Evolutionary conservation across 2,797 vertebrate genomes (phyloP), one percentile per base, ranked within the genome.

Genomic region (Gephyroberyx darwinii): DNA sequence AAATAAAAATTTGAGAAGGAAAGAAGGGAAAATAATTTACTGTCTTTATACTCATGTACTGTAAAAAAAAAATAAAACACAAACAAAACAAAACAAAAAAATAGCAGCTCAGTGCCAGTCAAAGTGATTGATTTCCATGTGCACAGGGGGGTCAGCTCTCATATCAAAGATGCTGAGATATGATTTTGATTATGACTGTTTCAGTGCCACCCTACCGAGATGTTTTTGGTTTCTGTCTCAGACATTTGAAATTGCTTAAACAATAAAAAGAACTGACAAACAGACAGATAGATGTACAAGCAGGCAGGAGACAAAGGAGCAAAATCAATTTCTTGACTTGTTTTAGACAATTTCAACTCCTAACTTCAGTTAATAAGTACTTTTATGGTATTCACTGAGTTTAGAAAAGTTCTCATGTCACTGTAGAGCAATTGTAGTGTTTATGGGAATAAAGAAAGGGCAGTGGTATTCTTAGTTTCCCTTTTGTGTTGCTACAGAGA

Each of bases 171-270:
- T 61, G 80, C 84, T 85, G 89, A 88, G 91, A 94, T 91, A 91
- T 91, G 91, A 90, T 93, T 94, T 90, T 92, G 90, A 91, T 93
- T 91, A 88, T 92, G 88, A 90, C 88, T 89, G 87, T 84, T 90
- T 87, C 87, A 82, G 78, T 80, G 88, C 83, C 89, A 85, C 91
- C 93, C 92, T 81, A 91, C 91, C 80, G 85, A 88, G 86, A 90
- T 93, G 87, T 90, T 91, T 92, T 90, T 82, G 81, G 83, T 81
- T 85, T 77, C 75, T 75, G 84, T 80, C 82, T 88, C 75, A 86
- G 77, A 88, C 80, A 76, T 86, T 87, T 80, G 66, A 89, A 90
- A 82, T 84, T 79, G 84, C 83, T 86, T 89, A 80, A 88, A 90
- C 82, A 87, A 90, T 79, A 86, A 80, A 85, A 84, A 53, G 41